These are phyloP conservation scores for Squalus acanthias DNA, from an alignment of 2,797 vertebrate genomes.

Conservation along the genomic window DNA sequence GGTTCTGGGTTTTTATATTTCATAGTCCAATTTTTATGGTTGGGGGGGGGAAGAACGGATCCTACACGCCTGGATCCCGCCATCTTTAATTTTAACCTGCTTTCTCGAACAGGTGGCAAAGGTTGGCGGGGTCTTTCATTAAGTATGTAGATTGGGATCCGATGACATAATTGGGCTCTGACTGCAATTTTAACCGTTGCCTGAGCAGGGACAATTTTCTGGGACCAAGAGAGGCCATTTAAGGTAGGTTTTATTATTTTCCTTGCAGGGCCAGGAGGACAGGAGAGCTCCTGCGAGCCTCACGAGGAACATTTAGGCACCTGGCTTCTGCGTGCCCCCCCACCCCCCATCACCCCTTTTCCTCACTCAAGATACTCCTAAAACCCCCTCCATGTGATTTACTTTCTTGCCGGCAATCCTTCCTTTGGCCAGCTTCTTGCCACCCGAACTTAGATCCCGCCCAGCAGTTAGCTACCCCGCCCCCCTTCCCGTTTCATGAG, in stretches of 20 bases:
- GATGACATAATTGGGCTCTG: neutral
- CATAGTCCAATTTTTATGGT: too few species aligned
- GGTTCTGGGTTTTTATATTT: too few species aligned
- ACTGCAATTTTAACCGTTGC: neutral
- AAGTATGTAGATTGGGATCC: neutral
- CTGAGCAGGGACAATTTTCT: neutral
- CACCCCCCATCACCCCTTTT: too few species aligned
- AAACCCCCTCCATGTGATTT: neutral
- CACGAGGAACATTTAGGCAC: too few species aligned
- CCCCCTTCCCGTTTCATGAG: too few species aligned
- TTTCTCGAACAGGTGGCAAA: neutral
- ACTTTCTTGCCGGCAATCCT: neutral
- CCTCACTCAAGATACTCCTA: too few species aligned
- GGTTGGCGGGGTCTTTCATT: neutral
- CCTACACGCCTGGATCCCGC: neutral
- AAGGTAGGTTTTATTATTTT: neutral
- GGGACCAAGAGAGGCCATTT: neutral
- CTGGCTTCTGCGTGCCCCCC: too few species aligned
- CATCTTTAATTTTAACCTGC: neutral
- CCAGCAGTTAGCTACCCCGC: neutral
- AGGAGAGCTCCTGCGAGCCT: too few species aligned
- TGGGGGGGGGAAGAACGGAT: too few species aligned
- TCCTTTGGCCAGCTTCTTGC: too few species aligned
- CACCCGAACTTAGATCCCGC: neutral
- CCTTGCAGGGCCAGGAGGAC: too few species aligned